Evolutionary conservation across 2,113 vertebrate genomes (phyloP), one percentile per base, ranked within the genome.

Genomic region (Paracanthobrama guichenoti): DNA sequence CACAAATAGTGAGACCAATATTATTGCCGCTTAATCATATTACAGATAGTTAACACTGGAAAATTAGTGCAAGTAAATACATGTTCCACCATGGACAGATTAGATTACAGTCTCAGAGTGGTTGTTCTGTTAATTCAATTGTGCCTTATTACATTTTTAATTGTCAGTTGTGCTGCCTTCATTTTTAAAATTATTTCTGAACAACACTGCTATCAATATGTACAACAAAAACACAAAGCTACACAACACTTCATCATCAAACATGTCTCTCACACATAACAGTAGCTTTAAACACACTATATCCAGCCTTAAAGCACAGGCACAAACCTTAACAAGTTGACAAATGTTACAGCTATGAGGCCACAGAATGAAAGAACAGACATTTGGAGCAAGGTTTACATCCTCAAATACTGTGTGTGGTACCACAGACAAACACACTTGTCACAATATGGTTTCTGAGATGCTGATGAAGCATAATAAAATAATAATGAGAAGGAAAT

Each of bases 221-320:
- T 7, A 76, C 16, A 75, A 76, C 74, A 76, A 78, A 39, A 78
- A 31, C 24, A 76, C 50, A 67, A 67, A 66, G 14, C 8, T 35
- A 35, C 64, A 35, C 28, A 22, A 16, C 50, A 53, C 14, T 50
- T 50, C 48, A 6, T 20, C 53, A 55, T 20, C 53, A 55, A 55
- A 20, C 53, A 55, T 18, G 0, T 53, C 16, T 53, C 50, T 53
- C 16, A 55, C 50, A 20, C 18, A 55, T 55, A n/a, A 57, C 22
- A 76, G 50, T 2, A 55, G 74, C 5, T 28, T 8, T 42, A 42
- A 77, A 78, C 28, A 78, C 9, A 26, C 12, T 35, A 60, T 39
- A 44, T 20, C 2, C 42, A 66, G 78, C 77, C 16, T 66, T 22
- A 64, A n/a, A 62, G 57, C 77, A 64, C 16, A 20, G 59, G 42